A percentile compares a stretch with the other conserved stretches of the same genome.
Evolutionary conservation across 2,113 vertebrate species (phyloP).

Genomic region (Psophia crepitans): DNA sequence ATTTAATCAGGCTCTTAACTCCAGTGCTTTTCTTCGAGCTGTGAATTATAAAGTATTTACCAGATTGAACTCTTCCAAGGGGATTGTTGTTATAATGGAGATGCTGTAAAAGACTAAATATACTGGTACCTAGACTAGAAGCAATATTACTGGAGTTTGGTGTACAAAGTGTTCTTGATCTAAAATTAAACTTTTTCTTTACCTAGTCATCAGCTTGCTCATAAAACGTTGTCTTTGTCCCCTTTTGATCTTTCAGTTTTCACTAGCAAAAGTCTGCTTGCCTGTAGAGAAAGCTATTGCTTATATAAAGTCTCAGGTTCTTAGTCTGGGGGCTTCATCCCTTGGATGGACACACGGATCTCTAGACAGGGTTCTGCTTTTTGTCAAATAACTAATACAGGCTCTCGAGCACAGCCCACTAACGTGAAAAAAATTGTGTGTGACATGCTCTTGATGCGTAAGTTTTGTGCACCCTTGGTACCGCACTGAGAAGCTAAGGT

Average conservation of each 20-base stretch:
- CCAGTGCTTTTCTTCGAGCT: background rate
- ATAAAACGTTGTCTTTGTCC: background rate
- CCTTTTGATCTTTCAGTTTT: background rate
- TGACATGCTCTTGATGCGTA: accelerated
- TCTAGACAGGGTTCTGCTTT: background rate
- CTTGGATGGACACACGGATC: background rate
- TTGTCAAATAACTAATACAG: background rate
- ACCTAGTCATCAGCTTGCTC: background rate
- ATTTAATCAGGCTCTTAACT: conserved; percentile 2
- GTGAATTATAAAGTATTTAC: background rate
- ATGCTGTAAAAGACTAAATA: background rate
- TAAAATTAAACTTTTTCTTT: conserved; percentile 26
- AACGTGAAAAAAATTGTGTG: background rate
- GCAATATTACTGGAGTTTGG: background rate
- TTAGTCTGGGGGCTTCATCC: background rate
- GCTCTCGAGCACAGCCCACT: background rate
- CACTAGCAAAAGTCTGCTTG: background rate
- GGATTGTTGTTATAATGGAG: background rate
- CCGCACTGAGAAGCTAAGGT: background rate
- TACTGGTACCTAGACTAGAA: background rate
- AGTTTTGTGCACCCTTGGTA: background rate
- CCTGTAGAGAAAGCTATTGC: background rate
- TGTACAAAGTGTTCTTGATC: conserved; percentile 7
- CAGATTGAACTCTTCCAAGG: background rate
- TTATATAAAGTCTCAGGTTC: background rate